Evolutionary conservation across 2,888 invertebrate species (phyloP), one percentile per base, ranked within the genome.

Genomic region (Apoda limacodes): DNA sequence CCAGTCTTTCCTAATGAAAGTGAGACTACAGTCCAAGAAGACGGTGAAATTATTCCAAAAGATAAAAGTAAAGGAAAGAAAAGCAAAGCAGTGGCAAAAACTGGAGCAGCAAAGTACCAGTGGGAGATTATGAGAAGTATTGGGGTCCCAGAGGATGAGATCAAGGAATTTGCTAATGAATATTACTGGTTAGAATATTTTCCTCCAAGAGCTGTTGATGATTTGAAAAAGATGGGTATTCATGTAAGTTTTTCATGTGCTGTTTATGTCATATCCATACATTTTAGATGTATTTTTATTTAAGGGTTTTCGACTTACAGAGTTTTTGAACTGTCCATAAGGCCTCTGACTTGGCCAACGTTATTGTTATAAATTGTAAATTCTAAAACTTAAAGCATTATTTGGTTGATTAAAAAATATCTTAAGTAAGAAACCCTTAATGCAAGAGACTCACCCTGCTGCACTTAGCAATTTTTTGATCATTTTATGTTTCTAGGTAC

Each of bases 51-150:
- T 39, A 56, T 87, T 5, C 86, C 88, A 13, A 90, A 90, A 68
- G 76, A 78, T 25, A 78, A 78, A 45, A 76, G 88, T 82, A 86
- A 87, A 81, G 95, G 97, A 2, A 98, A 98, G 78, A 93, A 89
- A 87, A 97, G 96, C 59, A 99, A 99, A 82, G 93, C 93, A 2
- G 87, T 89, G 1, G 98, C 99, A 0, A 99, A 99, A 80, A 80
- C 92, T 2, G 95, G 92, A 1, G 60, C 82, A 3, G 88, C 90
- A 1, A 98, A 96, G 66, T 99, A 91, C 65, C 99, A 99, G 57
- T 99, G 98, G 98, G 92, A 98, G 72, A 99, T 99, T 31, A 99
- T 99, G 99, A 85, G 90, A 59, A 91, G 93, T 54, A 80, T 99
- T 34, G 98, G 96, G 0, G 76, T 99, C 26, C 61, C 82, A 2